Conservation (phyloP, 2,797 vertebrate genomes). For the Myotis planiceps region DNA sequence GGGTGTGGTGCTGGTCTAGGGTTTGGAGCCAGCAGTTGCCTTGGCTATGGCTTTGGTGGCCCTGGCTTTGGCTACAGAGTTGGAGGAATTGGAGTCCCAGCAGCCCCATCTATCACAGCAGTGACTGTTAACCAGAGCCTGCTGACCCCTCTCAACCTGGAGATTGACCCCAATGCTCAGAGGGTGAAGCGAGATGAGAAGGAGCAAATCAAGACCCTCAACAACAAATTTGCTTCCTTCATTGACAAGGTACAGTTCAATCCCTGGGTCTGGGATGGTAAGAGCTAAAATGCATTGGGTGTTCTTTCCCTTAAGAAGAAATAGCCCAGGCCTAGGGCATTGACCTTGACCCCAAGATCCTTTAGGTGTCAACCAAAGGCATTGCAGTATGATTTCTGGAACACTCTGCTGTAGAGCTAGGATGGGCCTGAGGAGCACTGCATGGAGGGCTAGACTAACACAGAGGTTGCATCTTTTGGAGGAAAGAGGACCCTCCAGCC, state of each 20-base stretch:
- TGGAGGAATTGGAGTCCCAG: conserved; percentile 79
- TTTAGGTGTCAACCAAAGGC: neutral
- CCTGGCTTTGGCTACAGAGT: conserved; percentile 82
- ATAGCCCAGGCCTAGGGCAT: neutral
- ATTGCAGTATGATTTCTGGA: neutral
- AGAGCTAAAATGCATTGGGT: neutral
- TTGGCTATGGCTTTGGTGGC: conserved; percentile 66
- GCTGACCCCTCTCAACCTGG: conserved; percentile 78
- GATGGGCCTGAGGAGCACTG: neutral
- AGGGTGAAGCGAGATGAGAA: conserved; percentile 84
- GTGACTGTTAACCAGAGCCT: conserved; percentile 79
- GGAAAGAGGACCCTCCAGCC: neutral
- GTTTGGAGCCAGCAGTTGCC: conserved; percentile 9
- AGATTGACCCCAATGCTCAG: conserved; percentile 79
- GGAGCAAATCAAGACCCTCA: conserved; percentile 92
- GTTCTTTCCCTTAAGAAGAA: neutral
- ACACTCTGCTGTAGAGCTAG: neutral
- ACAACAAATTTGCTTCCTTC: conserved; percentile 93
- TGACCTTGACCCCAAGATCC: neutral
- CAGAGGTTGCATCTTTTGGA: neutral
- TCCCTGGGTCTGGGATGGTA: neutral
- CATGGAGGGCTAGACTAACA: neutral
- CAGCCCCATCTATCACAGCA: conserved; percentile 71
- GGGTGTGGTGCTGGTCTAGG: conserved; percentile 73
- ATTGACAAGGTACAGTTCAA: conserved; percentile 90